These are phyloP conservation scores for Nemoura dubitans DNA, from an alignment of 2,888 invertebrate species.

Conservation along the genomic window DNA sequence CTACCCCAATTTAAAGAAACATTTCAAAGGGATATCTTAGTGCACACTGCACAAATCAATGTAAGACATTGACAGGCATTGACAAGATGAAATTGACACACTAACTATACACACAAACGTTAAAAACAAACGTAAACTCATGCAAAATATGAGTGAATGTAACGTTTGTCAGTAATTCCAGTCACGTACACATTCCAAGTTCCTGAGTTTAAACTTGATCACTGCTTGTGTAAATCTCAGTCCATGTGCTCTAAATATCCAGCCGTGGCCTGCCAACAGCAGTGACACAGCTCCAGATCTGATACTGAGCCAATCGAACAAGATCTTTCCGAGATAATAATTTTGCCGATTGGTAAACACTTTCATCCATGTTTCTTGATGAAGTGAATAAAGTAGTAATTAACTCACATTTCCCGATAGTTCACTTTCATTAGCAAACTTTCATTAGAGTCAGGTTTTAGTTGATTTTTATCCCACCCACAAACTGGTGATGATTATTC, in stretches of 20 bases:
- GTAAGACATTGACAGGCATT: not conserved
- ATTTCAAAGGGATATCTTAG: not conserved
- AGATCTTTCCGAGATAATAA: not conserved
- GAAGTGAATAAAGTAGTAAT: not conserved
- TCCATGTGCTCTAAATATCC: not conserved
- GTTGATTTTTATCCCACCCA: not conserved
- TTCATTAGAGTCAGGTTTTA: slow-evolving; percentile 16
- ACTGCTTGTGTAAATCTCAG: not conserved
- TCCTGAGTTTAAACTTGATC: not conserved
- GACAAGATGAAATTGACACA: not conserved
- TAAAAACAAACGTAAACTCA: too few relatives aligned
- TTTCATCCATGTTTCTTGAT: not conserved
- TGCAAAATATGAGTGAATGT: not conserved
- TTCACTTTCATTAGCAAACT: slow-evolving; percentile 18
- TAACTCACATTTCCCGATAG: slow-evolving; percentile 16
- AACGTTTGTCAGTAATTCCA: not conserved
- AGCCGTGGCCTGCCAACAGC: not conserved
- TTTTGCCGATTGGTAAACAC: not conserved
- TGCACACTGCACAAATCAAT: not conserved
- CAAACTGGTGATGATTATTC: not conserved
- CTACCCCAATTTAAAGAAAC: not conserved
- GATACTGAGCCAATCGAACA: not conserved
- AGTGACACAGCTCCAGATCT: not conserved
- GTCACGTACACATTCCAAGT: not conserved
- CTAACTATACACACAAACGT: not conserved